Percentiles rank a stretch among this genome's conserved stretches.
These are phyloP conservation scores for Asbolus verrucosus DNA, from an alignment of 1,140 invertebrate species.

Conservation along the genomic window DNA sequence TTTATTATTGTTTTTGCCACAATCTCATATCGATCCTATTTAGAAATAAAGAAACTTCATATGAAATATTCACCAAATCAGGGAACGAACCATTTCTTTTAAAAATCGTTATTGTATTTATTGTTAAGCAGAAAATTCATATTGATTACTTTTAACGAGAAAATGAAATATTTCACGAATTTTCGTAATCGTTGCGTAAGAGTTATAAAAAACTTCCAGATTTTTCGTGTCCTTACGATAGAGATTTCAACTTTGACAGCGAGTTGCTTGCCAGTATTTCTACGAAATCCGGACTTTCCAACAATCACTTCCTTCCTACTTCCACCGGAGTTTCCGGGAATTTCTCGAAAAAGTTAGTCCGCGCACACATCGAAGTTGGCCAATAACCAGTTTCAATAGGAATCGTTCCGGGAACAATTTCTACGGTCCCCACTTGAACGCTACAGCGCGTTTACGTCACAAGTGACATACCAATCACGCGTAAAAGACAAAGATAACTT, in stretches of 20 bases:
- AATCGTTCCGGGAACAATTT: conserved; percentile 51
- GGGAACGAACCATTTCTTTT: too few species aligned
- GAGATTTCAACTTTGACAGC: neutral
- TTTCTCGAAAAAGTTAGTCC: conserved; percentile 24
- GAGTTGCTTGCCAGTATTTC: neutral
- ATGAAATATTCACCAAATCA: too few species aligned
- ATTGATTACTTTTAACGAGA: neutral
- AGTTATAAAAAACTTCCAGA: neutral
- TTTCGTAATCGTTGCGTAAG: neutral
- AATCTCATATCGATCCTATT: too few species aligned
- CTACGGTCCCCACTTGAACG: conserved; percentile 23
- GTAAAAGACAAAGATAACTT: neutral
- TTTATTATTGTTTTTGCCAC: too few species aligned
- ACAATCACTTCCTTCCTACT: conserved; percentile 31
- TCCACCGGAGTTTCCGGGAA: conserved; percentile 39
- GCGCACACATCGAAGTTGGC: conserved; percentile 2
- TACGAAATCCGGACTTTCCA: conserved; percentile 15
- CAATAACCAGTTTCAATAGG: conserved; percentile 46
- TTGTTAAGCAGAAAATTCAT: neutral
- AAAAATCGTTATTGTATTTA: too few species aligned
- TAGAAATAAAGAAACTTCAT: too few species aligned
- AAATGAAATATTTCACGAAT: neutral
- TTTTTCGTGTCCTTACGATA: too few species aligned
- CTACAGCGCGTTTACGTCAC: conserved; percentile 45
- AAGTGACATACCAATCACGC: conserved; percentile 40